These are phyloP conservation scores for Microchirus variegatus DNA, from an alignment of 2,797 vertebrate genomes.

Conservation along the genomic window DNA sequence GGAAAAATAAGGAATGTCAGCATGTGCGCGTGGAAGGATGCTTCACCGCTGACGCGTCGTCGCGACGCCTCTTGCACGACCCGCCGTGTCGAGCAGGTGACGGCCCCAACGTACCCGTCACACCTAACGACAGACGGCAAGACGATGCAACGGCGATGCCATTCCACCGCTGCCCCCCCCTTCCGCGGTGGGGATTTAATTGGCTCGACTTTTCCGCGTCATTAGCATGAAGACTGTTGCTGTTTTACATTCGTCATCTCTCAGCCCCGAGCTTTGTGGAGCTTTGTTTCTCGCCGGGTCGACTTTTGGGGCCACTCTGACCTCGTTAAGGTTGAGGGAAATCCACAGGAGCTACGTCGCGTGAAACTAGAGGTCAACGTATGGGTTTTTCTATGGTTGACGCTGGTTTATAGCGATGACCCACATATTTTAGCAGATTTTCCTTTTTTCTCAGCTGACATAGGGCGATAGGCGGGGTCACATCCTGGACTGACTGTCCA, in stretches of 20 bases:
- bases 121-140: slow-evolving; percentile 27
- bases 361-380: slow-evolving; percentile 27
- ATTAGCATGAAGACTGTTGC: slow-evolving; percentile 41
- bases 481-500: too few relatives aligned
- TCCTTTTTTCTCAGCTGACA: too few relatives aligned
- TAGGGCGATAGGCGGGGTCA: too few relatives aligned
- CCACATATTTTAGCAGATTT: too few relatives aligned
- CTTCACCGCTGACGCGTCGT: slow-evolving; percentile 21
- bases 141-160: slow-evolving; percentile 21
- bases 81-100: slow-evolving; percentile 30
- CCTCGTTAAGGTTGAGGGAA: slow-evolving; percentile 53
- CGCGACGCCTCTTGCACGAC: slow-evolving; percentile 24
- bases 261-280: slow-evolving; percentile 54
- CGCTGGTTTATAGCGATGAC: too few relatives aligned
- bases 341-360: slow-evolving; percentile 36
- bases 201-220: slow-evolving; percentile 43
- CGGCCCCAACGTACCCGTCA: slow-evolving; percentile 36
- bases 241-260: slow-evolving; percentile 53
- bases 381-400: too few relatives aligned
- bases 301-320: slow-evolving; percentile 36
- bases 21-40: slow-evolving; percentile 29
- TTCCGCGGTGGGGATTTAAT: slow-evolving; percentile 44
- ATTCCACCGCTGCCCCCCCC: slow-evolving; percentile 14
- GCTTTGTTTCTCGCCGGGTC: slow-evolving; percentile 21
- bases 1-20: slow-evolving; percentile 11